Conservation (phyloP, 2,888 invertebrate genomes). For the Melipona bicolor region DNA sequence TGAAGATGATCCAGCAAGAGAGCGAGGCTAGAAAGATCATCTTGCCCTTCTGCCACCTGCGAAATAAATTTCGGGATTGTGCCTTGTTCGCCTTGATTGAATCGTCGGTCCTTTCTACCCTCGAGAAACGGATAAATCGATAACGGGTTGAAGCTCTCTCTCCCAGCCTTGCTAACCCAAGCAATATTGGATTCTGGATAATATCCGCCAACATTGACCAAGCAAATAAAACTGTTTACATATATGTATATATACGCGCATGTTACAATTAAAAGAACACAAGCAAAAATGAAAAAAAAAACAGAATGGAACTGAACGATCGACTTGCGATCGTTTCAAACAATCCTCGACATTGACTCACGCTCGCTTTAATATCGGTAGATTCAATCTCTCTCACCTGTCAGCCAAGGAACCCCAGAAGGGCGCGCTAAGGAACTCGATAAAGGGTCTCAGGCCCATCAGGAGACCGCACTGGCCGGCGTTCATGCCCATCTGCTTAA, state of each 20-base stretch:
- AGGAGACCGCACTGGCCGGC: conserved; percentile 96
- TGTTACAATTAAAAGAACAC: background rate
- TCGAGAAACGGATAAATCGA: conserved; percentile 1
- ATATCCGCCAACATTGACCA: background rate
- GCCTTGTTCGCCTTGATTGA: background rate
- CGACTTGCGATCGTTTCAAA: too few species aligned
- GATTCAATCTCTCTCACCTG: conserved; percentile 84
- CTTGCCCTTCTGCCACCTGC: conserved; percentile 93
- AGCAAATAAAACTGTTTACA: background rate
- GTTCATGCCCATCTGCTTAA: conserved; percentile 99
- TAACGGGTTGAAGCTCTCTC: conserved; percentile 8
- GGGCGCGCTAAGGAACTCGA: conserved; percentile 98
- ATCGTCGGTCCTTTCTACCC: background rate
- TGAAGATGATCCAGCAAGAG: conserved; percentile 98
- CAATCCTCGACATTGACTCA: background rate
- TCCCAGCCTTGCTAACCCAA: conserved; percentile 14
- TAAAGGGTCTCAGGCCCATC: conserved; percentile 98
- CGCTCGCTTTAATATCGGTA: background rate
- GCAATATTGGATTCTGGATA: conserved; percentile 27
- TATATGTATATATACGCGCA: background rate
- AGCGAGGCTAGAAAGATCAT: conserved; percentile 95
- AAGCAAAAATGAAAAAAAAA: too few species aligned
- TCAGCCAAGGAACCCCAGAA: conserved; percentile 99
- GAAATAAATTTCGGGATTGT: background rate
- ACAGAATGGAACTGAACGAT: background rate